Evolutionary conservation across 1,140 invertebrate genomes (phyloP).

Genomic region (Stegodyphus mimosarum): DNA sequence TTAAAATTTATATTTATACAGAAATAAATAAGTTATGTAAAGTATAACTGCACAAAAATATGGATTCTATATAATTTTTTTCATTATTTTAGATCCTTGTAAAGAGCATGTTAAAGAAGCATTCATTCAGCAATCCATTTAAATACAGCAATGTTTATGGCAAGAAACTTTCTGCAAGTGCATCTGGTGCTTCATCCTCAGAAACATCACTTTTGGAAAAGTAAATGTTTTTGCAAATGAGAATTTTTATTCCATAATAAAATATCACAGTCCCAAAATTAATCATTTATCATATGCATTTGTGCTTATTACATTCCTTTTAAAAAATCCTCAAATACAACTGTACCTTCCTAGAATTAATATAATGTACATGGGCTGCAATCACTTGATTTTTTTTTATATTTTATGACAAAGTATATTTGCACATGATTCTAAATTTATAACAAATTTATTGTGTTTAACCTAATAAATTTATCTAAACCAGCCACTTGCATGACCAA

Average conservation of each 20-base stretch:
- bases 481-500: too few relatives aligned
- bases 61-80: not conserved
- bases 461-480: too few relatives aligned
- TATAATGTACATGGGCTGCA: not conserved
- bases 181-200: not conserved
- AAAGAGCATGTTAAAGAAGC: slow-evolving; percentile 94
- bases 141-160: slow-evolving; percentile 58
- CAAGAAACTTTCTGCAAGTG: not conserved
- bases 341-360: not conserved
- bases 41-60: not conserved
- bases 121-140: slow-evolving; percentile 84
- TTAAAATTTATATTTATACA: not conserved
- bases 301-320: not conserved
- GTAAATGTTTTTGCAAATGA: not conserved
- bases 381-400: not conserved
- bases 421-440: too few relatives aligned
- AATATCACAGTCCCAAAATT: not conserved
- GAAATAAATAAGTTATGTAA: not conserved
- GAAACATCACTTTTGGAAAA: slow-evolving; percentile 27
- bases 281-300: not conserved
- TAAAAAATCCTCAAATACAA: not conserved
- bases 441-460: too few relatives aligned
- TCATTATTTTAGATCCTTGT: slow-evolving; percentile 78
- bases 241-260: not conserved
- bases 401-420: not conserved